Base-by-base conservation (phyloP, 2,113 vertebrate genomes). In the Butorides virescens region DNA sequence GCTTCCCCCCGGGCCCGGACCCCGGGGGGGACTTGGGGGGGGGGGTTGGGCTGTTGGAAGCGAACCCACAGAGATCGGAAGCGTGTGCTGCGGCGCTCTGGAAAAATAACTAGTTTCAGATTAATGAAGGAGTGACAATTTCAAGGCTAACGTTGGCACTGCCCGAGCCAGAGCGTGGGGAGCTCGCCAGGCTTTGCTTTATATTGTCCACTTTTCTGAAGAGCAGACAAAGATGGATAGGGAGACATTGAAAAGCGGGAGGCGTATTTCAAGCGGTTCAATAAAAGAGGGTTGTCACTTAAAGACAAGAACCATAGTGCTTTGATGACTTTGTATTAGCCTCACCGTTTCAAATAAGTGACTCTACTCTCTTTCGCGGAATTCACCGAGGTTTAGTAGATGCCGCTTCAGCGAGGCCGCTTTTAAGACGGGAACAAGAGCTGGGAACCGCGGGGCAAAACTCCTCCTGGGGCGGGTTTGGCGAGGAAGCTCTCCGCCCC, bases 141-240 rank as follows among this genome's bases (percentile, higher is more conserved):
- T 98, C 98, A 98, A 98, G 97, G 97, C 97, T 92, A 95, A 96
- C 96, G 97, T 97, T 98, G 98, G 98, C 98, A 98, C 96, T 98
- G 98, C 98, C 98, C 98, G 82, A 97, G 94, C 94, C 96, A 97
- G 97, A 98, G 98, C 96, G 97, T 98, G 98, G 98, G 97, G 98
- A 98, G 98, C 97, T 98, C 95, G 98, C 97, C 97, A 97, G 98
- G 97, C 97, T 97, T 90, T 90, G 97, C 98, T 98, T 98, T 98
- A 98, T 97, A 98, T 98, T 98, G 98, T 98, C 98, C 71, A 29
- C 97, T 93, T 98, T 98, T 98, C 98, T 98, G 98, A 97, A 97
- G 97, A 97, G 95, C 92, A 98, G 98, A 98, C 98, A 98, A 98
- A 98, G 98, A 98, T 98, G 98, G 98, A 98, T 98, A 98, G 98